These are phyloP conservation scores for Tarsius wallacei DNA, from an alignment of 2,797 vertebrate genomes.

Conservation along the genomic window DNA sequence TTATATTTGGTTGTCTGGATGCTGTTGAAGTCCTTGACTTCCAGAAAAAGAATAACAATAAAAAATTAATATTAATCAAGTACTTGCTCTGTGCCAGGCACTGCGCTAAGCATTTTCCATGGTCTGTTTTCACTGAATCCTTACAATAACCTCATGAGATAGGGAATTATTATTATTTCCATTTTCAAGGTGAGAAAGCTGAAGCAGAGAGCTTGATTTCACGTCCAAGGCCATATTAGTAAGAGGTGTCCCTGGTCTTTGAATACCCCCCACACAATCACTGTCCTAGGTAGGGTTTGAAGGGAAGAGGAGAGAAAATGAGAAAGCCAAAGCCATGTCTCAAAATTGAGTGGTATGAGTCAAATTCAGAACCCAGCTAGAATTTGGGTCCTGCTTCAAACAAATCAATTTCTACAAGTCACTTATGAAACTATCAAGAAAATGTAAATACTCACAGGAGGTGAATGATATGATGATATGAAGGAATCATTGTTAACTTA, in stretches of 20 bases:
- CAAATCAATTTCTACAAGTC: not conserved
- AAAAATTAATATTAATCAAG: not conserved
- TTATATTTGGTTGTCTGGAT: not conserved
- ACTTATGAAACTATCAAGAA: not conserved
- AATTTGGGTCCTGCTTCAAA: not conserved
- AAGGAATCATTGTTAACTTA: not conserved
- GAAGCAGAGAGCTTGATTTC: not conserved
- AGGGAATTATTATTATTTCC: not conserved
- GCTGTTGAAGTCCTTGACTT: not conserved
- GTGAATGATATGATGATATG: not conserved
- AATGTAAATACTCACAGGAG: not conserved
- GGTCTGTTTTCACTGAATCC: not conserved
- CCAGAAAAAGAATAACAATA: slow-evolving; percentile 23
- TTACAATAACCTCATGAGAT: not conserved
- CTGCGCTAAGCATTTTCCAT: not conserved
- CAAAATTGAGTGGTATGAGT: not conserved
- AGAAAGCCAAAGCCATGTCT: not conserved
- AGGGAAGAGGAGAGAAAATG: not conserved
- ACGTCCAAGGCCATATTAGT: not conserved
- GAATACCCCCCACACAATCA: fast-evolving
- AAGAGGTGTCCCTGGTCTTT: not conserved
- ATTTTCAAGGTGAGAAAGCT: slow-evolving; percentile 9
- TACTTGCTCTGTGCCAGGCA: not conserved
- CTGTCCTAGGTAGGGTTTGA: not conserved
- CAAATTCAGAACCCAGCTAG: not conserved